These are phyloP conservation scores for Magallana angulata DNA, from an alignment of 1,140 invertebrate genomes.

Conservation along the genomic window DNA sequence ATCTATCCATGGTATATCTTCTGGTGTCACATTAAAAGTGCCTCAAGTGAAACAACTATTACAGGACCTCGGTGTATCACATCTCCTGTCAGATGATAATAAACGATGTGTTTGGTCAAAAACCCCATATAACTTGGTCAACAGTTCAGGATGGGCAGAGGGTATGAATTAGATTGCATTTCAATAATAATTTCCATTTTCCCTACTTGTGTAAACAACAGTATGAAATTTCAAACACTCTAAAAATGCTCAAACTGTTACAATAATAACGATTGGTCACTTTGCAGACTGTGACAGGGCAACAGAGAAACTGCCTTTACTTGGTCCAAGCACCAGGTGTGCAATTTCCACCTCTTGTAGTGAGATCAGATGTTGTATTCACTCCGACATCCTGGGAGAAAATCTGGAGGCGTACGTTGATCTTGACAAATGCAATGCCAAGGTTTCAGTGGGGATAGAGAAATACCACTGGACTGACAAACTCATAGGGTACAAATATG, in stretches of 20 bases:
- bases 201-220: no score
- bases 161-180: neutral
- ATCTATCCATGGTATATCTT: neutral
- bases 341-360: slow-evolving; percentile 40
- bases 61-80: slow-evolving; percentile 45
- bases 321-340: slow-evolving; percentile 2
- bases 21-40: slow-evolving; percentile 14
- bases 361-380: slow-evolving; percentile 51
- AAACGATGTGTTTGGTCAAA: slow-evolving; percentile 39
- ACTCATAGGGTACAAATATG: slow-evolving; percentile 52
- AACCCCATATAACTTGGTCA: neutral
- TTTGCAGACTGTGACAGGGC: neutral
- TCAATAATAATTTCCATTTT: no score
- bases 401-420: slow-evolving; percentile 48
- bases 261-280: no score
- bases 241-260: no score
- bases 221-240: no score
- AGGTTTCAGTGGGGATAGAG: slow-evolving; percentile 53
- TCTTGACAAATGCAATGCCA: slow-evolving; percentile 49
- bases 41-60: slow-evolving; percentile 33
- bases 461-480: slow-evolving; percentile 44
- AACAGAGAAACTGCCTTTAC: neutral
- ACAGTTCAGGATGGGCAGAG: slow-evolving; percentile 40
- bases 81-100: slow-evolving; percentile 23
- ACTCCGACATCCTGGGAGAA: slow-evolving; percentile 32